Base-by-base conservation (phyloP, 2,797 vertebrate genomes). In the Pelodytes ibericus region DNA sequence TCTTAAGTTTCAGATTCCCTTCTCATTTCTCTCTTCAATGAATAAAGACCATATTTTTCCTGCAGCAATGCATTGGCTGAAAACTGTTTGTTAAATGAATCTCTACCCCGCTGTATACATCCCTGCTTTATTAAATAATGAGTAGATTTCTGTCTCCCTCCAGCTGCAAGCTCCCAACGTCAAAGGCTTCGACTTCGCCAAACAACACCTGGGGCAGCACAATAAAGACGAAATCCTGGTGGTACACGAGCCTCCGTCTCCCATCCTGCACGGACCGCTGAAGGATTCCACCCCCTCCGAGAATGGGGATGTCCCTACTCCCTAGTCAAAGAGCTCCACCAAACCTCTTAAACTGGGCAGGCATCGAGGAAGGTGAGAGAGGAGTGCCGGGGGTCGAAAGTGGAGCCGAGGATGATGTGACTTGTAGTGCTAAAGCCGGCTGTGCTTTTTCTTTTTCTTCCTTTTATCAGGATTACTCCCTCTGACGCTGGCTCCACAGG, bases 151-250 rank as follows among this genome's bases (percentile, higher is more conserved):
- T 59, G 4, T 22, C 49, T 53, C 24, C 18, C 51, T 8, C 3
- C 76, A 99, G 97, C 91, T 99, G 74, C 97, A 99, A 90, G 95
- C 95, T 39, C 96, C 97, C 39, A 98, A 93, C 0, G 96, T 98
- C 59, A 98, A 98, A 88, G 96, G 96, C 64, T 98, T 99, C 67
- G 97, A 99, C 86, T 99, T 99, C 74, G 96, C 96, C 15, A 99
- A 99, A 85, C 96, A 98, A 58, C 97, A 99, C 85, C 92, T 99
- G 49, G 97, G 97, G 2, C 97, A 99, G 84, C 96, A 97, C 87
- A 96, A 92, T 80, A 99, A 98, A 80, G 97, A 98, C 3, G 95
- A 98, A 86, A 93, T 98, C 76, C 87, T 96, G 89, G 95, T 98
- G 80, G 95, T 98, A 81, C 97, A 98, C 7, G 97, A 99, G 83